Conservation (phyloP, 2,888 invertebrate species). For the Seira ritae region DNA sequence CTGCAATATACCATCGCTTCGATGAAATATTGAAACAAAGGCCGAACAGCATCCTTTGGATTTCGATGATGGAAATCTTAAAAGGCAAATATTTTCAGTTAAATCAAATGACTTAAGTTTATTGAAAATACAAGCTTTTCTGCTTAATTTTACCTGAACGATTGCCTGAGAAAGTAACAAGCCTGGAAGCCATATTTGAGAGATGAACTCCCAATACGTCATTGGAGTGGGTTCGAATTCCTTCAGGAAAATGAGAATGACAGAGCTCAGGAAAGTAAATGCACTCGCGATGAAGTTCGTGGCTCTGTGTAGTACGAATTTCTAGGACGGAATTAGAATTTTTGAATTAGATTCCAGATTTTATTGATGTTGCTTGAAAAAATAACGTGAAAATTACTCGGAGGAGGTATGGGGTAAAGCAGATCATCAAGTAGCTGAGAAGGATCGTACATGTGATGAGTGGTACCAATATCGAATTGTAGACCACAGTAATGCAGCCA, state of each 20-base stretch:
- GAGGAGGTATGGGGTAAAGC: conserved; percentile 32
- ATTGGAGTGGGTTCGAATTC: conserved; percentile 35
- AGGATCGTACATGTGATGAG: conserved; percentile 34
- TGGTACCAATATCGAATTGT: conserved; percentile 35
- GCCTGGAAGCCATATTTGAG: conserved; percentile 45
- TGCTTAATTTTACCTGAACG: conserved; percentile 15
- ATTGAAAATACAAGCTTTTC: background rate
- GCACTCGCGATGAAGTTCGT: conserved; percentile 23
- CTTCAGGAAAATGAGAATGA: conserved; percentile 36
- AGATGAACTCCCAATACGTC: conserved; percentile 38
- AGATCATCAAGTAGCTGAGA: conserved; percentile 15
- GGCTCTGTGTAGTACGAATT: conserved; percentile 40
- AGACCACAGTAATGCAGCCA: conserved; percentile 28
- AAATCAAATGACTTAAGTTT: background rate
- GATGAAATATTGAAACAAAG: conserved; percentile 50
- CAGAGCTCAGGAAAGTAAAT: conserved; percentile 6
- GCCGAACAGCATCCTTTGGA: conserved; percentile 43
- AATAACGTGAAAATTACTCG: conserved; percentile 31
- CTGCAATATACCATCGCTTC: conserved; percentile 52
- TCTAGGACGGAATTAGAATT: conserved; percentile 18
- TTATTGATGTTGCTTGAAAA: too few relatives aligned
- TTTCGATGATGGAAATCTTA: conserved; percentile 39
- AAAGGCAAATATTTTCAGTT: background rate
- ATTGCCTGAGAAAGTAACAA: conserved; percentile 20
- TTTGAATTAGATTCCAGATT: too few relatives aligned